Conservation (phyloP, 2,113 vertebrate genomes). For the Mirounga angustirostris region DNA sequence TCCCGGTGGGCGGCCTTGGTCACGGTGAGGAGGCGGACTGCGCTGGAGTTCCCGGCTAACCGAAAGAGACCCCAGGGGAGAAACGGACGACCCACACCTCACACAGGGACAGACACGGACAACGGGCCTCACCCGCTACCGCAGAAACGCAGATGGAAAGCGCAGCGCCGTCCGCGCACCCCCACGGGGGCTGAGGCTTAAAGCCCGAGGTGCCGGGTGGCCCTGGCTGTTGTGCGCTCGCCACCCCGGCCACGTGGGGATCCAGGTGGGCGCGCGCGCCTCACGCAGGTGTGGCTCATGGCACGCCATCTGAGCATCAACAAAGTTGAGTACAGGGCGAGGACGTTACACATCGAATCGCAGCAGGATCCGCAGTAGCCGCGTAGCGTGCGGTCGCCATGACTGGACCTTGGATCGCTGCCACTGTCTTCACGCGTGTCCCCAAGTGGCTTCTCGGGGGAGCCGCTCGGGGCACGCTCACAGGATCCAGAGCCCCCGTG, state of each 20-base stretch:
- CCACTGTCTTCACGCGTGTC: fast-evolving
- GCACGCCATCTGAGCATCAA: not conserved
- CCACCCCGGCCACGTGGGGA: not conserved
- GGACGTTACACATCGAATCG: fast-evolving
- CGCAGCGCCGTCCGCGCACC: fast-evolving
- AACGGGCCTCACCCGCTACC: too few species aligned
- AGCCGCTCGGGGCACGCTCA: fast-evolving
- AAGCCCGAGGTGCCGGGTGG: not conserved
- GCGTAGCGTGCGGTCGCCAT: not conserved
- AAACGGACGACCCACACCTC: too few species aligned
- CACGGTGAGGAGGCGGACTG: not conserved
- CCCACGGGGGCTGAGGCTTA: not conserved
- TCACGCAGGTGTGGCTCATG: not conserved
- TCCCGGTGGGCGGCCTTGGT: too few species aligned
- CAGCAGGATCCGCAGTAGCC: not conserved
- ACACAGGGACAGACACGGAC: too few species aligned
- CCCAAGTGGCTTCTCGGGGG: not conserved
- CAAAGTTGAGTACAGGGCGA: fast-evolving
- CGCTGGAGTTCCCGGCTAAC: too few species aligned
- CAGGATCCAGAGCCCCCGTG: too few species aligned
- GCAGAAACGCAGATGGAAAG: not conserved
- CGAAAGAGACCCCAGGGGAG: not conserved
- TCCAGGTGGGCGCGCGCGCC: not conserved
- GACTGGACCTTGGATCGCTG: too few species aligned
- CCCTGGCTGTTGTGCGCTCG: fast-evolving